phyloP scores from a whole-genome alignment of 2,888 invertebrate genomes.

The Xanthia togata region DNA sequence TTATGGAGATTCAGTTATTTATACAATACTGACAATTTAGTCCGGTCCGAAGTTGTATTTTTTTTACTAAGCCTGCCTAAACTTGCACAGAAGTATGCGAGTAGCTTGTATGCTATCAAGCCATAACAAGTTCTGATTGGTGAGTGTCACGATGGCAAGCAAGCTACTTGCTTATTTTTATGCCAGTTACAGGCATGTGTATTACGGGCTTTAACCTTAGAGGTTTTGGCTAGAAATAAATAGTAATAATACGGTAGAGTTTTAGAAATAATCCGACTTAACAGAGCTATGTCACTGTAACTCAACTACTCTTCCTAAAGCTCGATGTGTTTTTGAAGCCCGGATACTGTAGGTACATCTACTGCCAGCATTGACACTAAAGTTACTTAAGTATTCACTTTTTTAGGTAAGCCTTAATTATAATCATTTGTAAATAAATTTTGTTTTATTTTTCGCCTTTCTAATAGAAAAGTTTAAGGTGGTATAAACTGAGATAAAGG shows the following conservation, averaged over 20 bases:
- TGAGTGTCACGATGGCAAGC: too few relatives aligned
- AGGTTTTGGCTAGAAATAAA: neutral
- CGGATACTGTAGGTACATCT: neutral
- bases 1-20: neutral
- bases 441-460: conserved; percentile 12
- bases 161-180: too few relatives aligned
- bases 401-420: conserved; percentile 18
- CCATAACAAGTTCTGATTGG: too few relatives aligned
- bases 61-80: too few relatives aligned
- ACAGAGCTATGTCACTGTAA: neutral
- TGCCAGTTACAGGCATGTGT: too few relatives aligned
- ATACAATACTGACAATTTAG: too few relatives aligned
- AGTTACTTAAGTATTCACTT: conserved; percentile 21
- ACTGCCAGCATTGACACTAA: conserved; percentile 12
- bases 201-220: neutral
- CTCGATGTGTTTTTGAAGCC: neutral
- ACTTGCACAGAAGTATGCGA: too few relatives aligned
- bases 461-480: neutral
- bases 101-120: too few relatives aligned
- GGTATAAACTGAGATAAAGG: neutral
- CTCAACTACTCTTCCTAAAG: neutral
- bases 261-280: conserved; percentile 16
- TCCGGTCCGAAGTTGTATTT: neutral
- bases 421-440: conserved; percentile 54
- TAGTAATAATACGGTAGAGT: neutral